These are phyloP conservation scores for Tupaia chinensis DNA, from an alignment of 2,113 vertebrate genomes.

Conservation along the genomic window DNA sequence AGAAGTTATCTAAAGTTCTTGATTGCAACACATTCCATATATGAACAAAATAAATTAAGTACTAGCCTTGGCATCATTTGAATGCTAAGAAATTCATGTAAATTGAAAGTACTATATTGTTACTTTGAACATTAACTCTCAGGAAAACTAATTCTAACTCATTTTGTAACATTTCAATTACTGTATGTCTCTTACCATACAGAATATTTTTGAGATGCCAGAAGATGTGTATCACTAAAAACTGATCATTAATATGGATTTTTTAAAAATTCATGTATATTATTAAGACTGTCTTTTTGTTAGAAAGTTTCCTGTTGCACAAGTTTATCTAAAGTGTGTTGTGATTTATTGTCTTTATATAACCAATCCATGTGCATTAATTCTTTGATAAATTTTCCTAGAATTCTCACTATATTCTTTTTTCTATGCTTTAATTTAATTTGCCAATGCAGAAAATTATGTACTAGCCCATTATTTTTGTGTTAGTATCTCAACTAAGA, in stretches of 20 bases:
- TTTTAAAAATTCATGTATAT: background rate
- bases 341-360: conserved; percentile 18
- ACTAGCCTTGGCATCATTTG: background rate
- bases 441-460: background rate
- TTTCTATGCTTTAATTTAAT: background rate
- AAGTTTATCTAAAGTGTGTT: background rate
- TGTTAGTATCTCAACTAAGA: background rate
- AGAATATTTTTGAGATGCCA: background rate
- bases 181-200: background rate
- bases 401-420: background rate
- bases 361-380: background rate
- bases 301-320: background rate
- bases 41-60: background rate
- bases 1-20: background rate
- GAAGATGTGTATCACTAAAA: background rate
- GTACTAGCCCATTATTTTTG: background rate
- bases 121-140: background rate
- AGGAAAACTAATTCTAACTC: background rate
- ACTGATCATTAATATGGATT: background rate
- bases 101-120: background rate
- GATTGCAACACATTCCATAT: background rate
- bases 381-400: background rate
- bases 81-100: background rate
- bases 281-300: conserved; percentile 16
- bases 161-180: background rate